Evolutionary conservation across 1,140 invertebrate genomes (phyloP), one percentile per base, ranked within the genome.

Genomic region (Drosophila hydei): DNA sequence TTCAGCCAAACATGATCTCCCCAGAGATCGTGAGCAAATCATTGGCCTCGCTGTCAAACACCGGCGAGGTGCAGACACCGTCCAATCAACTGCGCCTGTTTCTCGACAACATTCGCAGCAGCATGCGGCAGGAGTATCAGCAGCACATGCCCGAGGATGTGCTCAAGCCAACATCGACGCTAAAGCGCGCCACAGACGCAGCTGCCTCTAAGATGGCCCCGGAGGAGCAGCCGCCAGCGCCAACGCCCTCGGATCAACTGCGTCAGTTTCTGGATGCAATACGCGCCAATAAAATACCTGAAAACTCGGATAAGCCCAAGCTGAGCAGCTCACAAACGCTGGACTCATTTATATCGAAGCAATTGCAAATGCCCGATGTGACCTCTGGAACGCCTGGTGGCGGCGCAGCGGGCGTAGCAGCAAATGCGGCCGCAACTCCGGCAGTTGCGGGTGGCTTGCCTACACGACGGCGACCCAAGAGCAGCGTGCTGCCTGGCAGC

Each of bases 161-260:
- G 4, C 72, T 91, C 0, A 89, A 91, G 40, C 81, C 85, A 3
- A 70, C 69, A 5, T 18, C 76, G 12, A 65, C 67, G 3, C 8
- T 80, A 0, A 84, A 87, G 40, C 48, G 72, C 0, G 72, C 50
- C 16, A 30, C 14, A 0, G 43, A 27, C 0, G 21, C 42, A 0
- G 8, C 33, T 12, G 42, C 11, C 7, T 16, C 62, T 4, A 63
- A 52, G 11, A 23, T 9, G 21, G 8, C 65, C 1, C 30, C 18
- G 2, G 42, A 51, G 4, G 62, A 80, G 60, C 55, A 38, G 23
- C 12, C 60, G 2, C 69, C 60, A n/a, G 42, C 76, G 5, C 81
- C 80, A n/a, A 91, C 91, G 19, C 91, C 91, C 1, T 92, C 91
- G 5, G 91, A 92, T 77, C 91, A 92, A 38, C 52, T 92, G 54